Conservation (phyloP, 2,888 invertebrate species). For the Pyrrhia umbra region DNA sequence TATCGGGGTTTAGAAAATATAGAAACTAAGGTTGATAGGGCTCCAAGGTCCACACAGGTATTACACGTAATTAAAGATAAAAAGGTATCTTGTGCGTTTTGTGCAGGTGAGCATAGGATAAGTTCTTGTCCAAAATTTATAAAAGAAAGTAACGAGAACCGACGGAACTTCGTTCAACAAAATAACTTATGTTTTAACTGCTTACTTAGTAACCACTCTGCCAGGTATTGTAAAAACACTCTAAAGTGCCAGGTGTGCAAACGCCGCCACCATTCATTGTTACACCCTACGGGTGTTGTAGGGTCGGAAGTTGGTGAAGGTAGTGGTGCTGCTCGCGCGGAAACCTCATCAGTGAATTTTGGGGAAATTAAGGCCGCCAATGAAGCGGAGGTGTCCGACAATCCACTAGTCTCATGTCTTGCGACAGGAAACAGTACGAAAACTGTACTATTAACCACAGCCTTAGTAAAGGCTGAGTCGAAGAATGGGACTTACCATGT, state of each 20-base stretch:
- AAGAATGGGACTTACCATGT: neutral
- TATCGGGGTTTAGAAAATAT: slow-evolving; percentile 54
- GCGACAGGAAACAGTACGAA: too few species aligned
- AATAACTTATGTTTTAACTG: slow-evolving; percentile 60
- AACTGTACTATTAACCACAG: neutral
- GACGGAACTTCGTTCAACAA: neutral
- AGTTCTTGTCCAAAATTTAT: neutral
- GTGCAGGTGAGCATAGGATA: slow-evolving; percentile 1
- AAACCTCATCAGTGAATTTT: too few species aligned
- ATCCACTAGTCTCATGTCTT: too few species aligned
- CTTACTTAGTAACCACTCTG: slow-evolving; percentile 52
- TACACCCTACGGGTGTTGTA: too few species aligned
- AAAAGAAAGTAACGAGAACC: neutral
- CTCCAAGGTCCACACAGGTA: neutral
- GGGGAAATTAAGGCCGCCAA: too few species aligned
- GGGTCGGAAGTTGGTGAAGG: too few species aligned
- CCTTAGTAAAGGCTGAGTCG: neutral
- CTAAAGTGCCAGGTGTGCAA: slow-evolving; percentile 8
- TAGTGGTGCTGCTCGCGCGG: too few species aligned
- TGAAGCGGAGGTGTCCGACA: too few species aligned
- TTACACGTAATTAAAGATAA: neutral
- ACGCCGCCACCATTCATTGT: too few species aligned
- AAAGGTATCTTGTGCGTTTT: neutral
- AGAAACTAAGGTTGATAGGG: slow-evolving; percentile 8
- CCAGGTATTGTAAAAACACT: slow-evolving; percentile 34